These are phyloP conservation scores for Crax fasciolata DNA, from an alignment of 2,797 vertebrate genomes.

Conservation along the genomic window DNA sequence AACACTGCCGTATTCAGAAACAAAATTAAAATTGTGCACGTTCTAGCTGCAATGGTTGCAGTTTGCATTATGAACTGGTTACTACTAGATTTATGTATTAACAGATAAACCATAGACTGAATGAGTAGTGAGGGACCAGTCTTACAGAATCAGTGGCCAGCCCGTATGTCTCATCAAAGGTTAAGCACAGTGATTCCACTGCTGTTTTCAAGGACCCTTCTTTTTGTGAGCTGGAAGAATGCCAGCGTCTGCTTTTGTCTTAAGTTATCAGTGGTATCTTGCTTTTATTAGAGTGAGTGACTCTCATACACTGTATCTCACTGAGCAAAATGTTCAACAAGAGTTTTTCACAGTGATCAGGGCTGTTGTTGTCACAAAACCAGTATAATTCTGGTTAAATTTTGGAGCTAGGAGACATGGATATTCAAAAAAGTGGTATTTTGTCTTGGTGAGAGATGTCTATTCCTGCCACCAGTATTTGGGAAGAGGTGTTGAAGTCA, in stretches of 20 bases:
- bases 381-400: background rate
- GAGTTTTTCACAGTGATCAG: background rate
- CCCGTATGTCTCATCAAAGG: background rate
- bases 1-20: background rate
- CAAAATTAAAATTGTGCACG: fast-evolving
- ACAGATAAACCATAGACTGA: background rate
- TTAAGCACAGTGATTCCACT: background rate
- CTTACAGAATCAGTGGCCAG: background rate
- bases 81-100: background rate
- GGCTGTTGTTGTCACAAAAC: background rate
- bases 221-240: background rate
- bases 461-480: background rate
- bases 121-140: background rate
- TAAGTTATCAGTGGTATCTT: background rate
- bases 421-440: background rate
- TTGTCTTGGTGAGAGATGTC: background rate
- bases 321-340: background rate
- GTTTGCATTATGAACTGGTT: background rate
- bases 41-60: background rate
- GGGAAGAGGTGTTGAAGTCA: background rate
- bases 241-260: background rate
- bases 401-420: background rate
- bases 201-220: background rate
- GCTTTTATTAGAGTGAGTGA: background rate
- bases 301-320: background rate